phyloP scores from a whole-genome alignment of 2,797 vertebrate species.

The Peromyscus eremicus region DNA sequence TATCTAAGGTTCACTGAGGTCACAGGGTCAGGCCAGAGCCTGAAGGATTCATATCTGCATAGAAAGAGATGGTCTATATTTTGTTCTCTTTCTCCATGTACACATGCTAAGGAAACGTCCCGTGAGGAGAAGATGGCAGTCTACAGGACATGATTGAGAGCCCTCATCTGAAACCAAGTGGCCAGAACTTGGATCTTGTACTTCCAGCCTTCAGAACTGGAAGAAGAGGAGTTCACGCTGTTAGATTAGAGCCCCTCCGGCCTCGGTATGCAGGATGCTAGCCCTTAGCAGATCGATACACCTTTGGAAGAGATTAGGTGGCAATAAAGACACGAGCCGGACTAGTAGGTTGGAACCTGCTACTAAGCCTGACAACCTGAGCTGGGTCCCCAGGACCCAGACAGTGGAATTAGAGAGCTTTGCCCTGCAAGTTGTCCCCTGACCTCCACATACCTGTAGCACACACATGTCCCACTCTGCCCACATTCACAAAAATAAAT shows the following conservation, averaged over 20 bases:
- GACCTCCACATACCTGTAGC: not conserved
- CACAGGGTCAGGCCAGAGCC: not conserved
- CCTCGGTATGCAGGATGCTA: not conserved
- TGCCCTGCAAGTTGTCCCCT: not conserved
- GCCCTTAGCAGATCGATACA: not conserved
- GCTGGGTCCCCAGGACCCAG: too few species aligned
- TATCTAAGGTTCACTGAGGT: not conserved
- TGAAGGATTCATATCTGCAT: not conserved
- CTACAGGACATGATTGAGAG: not conserved
- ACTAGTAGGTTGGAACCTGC: not conserved
- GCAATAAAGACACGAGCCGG: not conserved
- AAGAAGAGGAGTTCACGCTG: not conserved
- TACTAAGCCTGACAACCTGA: not conserved
- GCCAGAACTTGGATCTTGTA: not conserved
- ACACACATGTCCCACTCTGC: not conserved
- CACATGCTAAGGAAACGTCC: not conserved
- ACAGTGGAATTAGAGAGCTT: not conserved
- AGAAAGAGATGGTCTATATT: not conserved
- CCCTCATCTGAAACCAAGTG: not conserved
- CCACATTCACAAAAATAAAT: not conserved
- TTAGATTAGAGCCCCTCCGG: not conserved
- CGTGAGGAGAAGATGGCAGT: not conserved
- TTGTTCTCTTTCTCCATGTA: not conserved
- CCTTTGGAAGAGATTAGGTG: not conserved
- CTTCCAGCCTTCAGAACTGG: not conserved